Conservation (phyloP, 2,797 vertebrate species). For the Chelon labrosus region DNA sequence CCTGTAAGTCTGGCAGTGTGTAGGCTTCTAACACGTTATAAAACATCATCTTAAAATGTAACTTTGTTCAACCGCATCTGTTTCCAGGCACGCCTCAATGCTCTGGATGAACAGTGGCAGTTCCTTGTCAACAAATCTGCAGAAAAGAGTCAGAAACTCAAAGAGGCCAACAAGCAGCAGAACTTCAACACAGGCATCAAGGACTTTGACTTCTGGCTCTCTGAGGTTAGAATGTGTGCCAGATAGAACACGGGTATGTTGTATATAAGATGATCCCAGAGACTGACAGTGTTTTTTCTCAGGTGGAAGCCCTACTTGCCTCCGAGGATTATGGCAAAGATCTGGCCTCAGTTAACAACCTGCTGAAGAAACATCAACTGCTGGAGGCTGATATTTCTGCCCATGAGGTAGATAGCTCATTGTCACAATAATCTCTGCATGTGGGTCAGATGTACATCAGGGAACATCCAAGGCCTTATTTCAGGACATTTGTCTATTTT, state of each 20-base stretch:
- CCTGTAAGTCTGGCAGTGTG: too few species aligned
- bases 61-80: neutral
- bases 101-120: constrained; percentile 97
- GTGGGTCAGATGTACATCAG: constrained; percentile 1
- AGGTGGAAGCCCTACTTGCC: constrained; percentile 98
- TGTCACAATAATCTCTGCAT: neutral
- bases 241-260: neutral
- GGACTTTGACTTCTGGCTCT: constrained; percentile 99
- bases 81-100: constrained; percentile 89
- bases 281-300: constrained; percentile 18
- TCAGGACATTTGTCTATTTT: neutral
- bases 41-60: neutral
- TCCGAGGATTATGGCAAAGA: constrained; percentile 99
- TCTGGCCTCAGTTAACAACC: constrained; percentile 97
- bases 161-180: constrained; percentile 99
- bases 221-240: constrained; percentile 87
- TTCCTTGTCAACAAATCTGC: constrained; percentile 98
- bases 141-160: constrained; percentile 98
- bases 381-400: constrained; percentile 98
- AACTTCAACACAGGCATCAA: constrained; percentile 99
- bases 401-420: constrained; percentile 88
- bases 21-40: too few species aligned
- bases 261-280: neutral
- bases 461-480: neutral
- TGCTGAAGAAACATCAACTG: constrained; percentile 97